A percentile compares a stretch with the other conserved stretches of the same genome.
Conservation (phyloP, 2,113 vertebrate species). For the Petaurus breviceps region DNA sequence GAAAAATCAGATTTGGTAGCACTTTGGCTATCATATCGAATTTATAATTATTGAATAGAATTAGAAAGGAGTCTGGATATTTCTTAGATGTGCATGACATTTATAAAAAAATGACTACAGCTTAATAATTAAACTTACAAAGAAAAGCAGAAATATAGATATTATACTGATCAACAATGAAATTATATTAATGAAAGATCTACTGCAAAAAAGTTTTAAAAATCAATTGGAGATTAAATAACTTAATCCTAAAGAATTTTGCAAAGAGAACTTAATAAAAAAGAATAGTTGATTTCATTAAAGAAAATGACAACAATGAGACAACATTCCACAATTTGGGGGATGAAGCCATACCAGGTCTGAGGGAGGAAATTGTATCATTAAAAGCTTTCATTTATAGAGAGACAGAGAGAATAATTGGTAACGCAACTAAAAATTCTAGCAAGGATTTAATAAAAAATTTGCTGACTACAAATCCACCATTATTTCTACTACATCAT, state of each 20-base stretch:
- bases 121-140: too few relatives aligned
- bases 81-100: too few relatives aligned
- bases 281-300: neutral
- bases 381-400: neutral
- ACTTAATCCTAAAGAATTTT: neutral
- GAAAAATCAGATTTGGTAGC: too few relatives aligned
- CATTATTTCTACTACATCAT: neutral
- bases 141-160: too few relatives aligned
- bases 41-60: too few relatives aligned
- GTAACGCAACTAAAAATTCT: conserved; percentile 19
- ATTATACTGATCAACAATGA: too few relatives aligned
- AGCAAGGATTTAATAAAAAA: too few relatives aligned
- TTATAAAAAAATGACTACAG: too few relatives aligned
- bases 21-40: too few relatives aligned
- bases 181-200: too few relatives aligned
- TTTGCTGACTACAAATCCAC: neutral
- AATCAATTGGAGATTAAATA: neutral
- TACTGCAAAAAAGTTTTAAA: too few relatives aligned
- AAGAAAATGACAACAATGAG: neutral
- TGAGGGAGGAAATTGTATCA: neutral
- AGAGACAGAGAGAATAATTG: neutral
- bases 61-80: too few relatives aligned
- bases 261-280: neutral
- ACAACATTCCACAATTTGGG: neutral
- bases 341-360: neutral